Evolutionary conservation across 2,113 vertebrate genomes (phyloP), one percentile per base, ranked within the genome.

Genomic region (Rana temporaria): DNA sequence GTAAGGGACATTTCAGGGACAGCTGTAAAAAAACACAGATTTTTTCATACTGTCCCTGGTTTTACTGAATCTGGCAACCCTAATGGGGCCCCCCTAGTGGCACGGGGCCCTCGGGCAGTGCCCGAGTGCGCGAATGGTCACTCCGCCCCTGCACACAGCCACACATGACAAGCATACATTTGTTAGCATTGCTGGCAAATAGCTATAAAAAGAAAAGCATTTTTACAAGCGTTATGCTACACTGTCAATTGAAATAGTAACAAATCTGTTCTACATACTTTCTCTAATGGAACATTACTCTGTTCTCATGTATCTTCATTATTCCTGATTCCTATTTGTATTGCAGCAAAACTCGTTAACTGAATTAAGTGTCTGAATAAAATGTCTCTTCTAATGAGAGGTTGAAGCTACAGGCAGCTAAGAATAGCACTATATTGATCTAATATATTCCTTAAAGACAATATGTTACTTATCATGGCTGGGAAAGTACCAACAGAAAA

Each of bases 351-450:
- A 79, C 16, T 30, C 8, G 57, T 56, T 79, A 57, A 79, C 42
- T 19, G 4, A 34, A 64, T 67, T 34, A 34, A 78, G 17, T 62
- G 57, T 75, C 12, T 65, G 38, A 78, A 53, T 55, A 22, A 55
- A 71, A 55, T 79, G 52, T 53, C 42, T 67, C 32, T 14, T 34
- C 18, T 38, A 38, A 38, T 42, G 9, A 55, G 56, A 69, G 78
- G 69, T 60, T 60, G 30, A 60, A 65, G 78, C 59, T 79, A 69
- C 78, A 59, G 64, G 30, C 55, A 18, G 42, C 65, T 69, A 79
- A 79, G 65, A 79, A 79, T 69, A 79, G 77, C 53, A 19, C 24
- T n/a, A 12, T 67, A 73, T 73, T 73, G 53, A 32, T 73, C 26
- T 34, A 73, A 32, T 57, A 26, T 57, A 55, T 26, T 57, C 52